Base-by-base conservation (phyloP, 2,888 invertebrate genomes). In the Neoascia interrupta region DNA sequence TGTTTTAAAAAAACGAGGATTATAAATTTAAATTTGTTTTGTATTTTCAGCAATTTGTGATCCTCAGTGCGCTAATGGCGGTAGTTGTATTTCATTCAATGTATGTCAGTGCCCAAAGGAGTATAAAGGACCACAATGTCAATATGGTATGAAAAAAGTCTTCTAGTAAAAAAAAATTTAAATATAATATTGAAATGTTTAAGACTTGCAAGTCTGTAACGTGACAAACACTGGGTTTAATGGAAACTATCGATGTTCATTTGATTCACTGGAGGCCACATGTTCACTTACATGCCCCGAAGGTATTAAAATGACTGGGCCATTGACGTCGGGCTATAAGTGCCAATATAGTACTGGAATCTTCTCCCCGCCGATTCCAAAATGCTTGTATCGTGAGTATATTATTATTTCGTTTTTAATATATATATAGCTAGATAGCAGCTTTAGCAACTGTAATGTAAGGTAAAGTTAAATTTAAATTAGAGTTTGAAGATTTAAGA, bases 41-140 rank as follows among this genome's bases (percentile, higher is more conserved):
- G 31, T 4, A 31, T 31, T 5, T n/a, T 16, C 34, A 88, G 88
- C 93, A 3, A 90, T 91, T 16, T 94, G 94, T 82, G 87, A 90
- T 54, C 95, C 95, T 0, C 90, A 93, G 0, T 97, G 97, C 84
- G 86, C 90, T 72, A 95, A 97, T 85, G 95, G 94, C 0, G 97
- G 97, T 0, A 91, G 91, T n/a, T 97, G 97, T 85, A 88, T 95
- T 0, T 91, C 94, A 0, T 91, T 92, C 6, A 94, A 96, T 84
- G 90, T 92, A 1, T 97, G 97, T 82, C 93, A 94, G 82, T 97
- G 97, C 85, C 92, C 95, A 0, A 90, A 91, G 80, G 91, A 92
- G 1, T 94, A 90, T 83, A 91, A 86, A 3, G 89, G 89, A 2
- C 81, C 84, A 3, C 85, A 84, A 36, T 89, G 89, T 63, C 87